Evolutionary conservation across 2,797 vertebrate species (phyloP), one percentile per base, ranked within the genome.

Genomic region (Sylvia borin): DNA sequence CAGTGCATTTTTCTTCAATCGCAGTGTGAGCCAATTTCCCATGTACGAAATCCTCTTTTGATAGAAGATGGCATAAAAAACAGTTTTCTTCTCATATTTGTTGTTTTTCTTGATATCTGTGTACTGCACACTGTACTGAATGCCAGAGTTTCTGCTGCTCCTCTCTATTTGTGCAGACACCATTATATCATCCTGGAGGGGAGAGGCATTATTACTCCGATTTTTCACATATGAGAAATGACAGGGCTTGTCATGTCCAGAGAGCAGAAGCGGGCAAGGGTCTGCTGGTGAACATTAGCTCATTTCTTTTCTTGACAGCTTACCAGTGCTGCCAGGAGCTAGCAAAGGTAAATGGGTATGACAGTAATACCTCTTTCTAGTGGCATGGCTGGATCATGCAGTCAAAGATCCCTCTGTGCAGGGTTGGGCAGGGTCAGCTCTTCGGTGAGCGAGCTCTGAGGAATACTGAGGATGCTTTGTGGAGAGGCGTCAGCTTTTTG

Each of bases 161-260:
- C 68, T 88, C 76, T 81, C 48, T 70, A 6, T 92, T 72, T 86
- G 24, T 84, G 90, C 60, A 88, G 74, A 84, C 32, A 64, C 36
- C 31, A 12, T 73, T 78, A 36, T 90, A 76, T 79, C 87, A 73
- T 95, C 85, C 94, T 96, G 72, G 67, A 85, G 80, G 74, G 65
- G 29, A 92, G 76, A 83, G 58, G 61, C 57, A 48, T 40, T 64
- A 91, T 89, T 92, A 85, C 58, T 84, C 57, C 11, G n/a, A 92
- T 87, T 88, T 96, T 92, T 95, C 24, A 4, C 81, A 88, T 96
- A 96, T 92, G 88, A 95, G 88, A 89, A 93, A 92, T 94, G 89
- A 89, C 95, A 95, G 85, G 64, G 17, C 85, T 84, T 96, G 93
- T 96, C 92, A 94, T 84, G 85, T 95, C 85, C 54, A 85, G 62